Base-by-base conservation (phyloP, 1,140 invertebrate species). In the Propsilocerus akamusi region DNA sequence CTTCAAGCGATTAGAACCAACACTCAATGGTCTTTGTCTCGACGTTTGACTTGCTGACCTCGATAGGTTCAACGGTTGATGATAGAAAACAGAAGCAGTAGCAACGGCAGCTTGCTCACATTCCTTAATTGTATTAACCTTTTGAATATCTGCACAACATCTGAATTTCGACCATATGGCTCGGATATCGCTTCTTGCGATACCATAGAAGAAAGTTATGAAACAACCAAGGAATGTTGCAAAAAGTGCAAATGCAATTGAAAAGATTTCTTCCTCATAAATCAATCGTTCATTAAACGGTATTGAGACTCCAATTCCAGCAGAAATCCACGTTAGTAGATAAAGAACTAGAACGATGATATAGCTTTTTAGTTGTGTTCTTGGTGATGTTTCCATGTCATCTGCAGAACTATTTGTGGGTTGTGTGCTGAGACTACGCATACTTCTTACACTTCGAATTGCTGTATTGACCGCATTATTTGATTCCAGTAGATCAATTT, bases 171-270 rank as follows among this genome's bases (percentile, higher is more conserved):
- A 61, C 84, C 84, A 88, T 17, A 81, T 78, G 0, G 72, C 71
- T 48, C 86, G 70, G 0, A 90, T 83, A 64, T 93, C 89, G 53
- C 77, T 84, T 22, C 89, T 68, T 0, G 83, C 82, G 26, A 91
- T 73, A 48, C 85, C 86, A 59, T 89, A 90, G 63, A 89, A 93
- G 41, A 88, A 75, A 10, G 92, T 61, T 23, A 89, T 78, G 59
- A 92, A 93, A n/a, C 81, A 68, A 0, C 84, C 86, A 46, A 92
- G 67, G 11, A 78, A 67, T 23, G 76, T 75, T 0, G 79, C 73
- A 24, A 79, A 80, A 7, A 83, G 60, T 0, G 80, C 79, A 58
- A 86, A 93, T 10, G 81, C 56, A 48, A 85, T 74, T 54, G 85
- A 83, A 59, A 88, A 91, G 25, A 84, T 71, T 25, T 80, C 75